Conservation (phyloP, 2,113 vertebrate species). For the Salvelinus sp. region DNA sequence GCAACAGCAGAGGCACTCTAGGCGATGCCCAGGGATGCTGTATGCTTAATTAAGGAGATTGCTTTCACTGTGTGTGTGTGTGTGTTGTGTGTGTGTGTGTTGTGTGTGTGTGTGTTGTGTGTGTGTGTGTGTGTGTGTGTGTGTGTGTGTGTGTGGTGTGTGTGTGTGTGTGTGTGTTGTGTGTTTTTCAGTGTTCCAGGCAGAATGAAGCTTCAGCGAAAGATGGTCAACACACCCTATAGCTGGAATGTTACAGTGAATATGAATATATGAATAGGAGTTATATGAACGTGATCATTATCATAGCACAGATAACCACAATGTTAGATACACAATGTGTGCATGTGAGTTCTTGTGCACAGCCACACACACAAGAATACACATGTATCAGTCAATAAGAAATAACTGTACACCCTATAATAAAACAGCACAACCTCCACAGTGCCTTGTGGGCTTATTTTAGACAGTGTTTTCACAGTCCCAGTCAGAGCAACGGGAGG, state of each 20-base stretch:
- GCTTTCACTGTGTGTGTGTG: constrained; percentile 32
- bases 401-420: neutral
- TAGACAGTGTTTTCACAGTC: no score
- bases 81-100: no score
- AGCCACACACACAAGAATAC: neutral
- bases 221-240: neutral
- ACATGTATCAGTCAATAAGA: neutral
- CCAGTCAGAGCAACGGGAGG: neutral
- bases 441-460: no score
- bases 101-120: no score
- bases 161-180: no score
- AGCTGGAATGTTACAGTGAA: neutral
- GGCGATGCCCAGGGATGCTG: constrained; percentile 53
- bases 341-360: neutral
- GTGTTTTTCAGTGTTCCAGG: constrained; percentile 1
- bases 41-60: constrained; percentile 61
- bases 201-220: neutral
- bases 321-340: neutral
- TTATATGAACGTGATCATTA: neutral
- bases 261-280: neutral
- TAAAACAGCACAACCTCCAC: no score
- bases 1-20: constrained; percentile 65
- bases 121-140: no score
- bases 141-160: no score
- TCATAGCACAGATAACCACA: neutral